phyloP scores from a whole-genome alignment of 1,140 invertebrate genomes.

The Danaus plexippus region DNA sequence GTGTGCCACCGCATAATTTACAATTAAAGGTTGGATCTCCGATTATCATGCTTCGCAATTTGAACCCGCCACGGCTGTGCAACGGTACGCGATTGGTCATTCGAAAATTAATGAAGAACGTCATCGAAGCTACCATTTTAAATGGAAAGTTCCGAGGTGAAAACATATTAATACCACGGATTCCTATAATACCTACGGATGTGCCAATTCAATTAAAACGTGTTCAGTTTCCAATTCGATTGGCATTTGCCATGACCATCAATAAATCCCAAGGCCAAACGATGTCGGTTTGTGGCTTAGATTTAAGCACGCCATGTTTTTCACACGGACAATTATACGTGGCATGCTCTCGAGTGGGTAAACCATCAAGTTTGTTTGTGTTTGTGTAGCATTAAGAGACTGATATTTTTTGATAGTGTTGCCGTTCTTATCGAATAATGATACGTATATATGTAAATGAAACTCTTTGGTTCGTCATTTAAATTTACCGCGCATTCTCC shows the following conservation, averaged over 20 bases:
- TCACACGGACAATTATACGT: slow-evolving; percentile 30
- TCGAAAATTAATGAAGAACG: not conserved
- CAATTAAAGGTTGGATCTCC: slow-evolving; percentile 7
- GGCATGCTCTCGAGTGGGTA: slow-evolving; percentile 5
- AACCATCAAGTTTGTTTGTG: no score
- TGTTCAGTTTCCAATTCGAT: slow-evolving; percentile 19
- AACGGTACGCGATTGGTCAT: slow-evolving; percentile 3
- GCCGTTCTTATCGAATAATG: no score
- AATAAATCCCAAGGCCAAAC: slow-evolving; percentile 58
- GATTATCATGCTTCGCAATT: slow-evolving; percentile 6
- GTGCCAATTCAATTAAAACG: slow-evolving; percentile 18
- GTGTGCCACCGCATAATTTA: slow-evolving; percentile 7
- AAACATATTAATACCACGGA: not conserved
- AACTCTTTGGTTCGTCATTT: no score
- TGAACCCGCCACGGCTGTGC: slow-evolving; percentile 7
- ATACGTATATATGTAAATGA: no score
- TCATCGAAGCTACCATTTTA: no score
- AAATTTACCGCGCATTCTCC: no score
- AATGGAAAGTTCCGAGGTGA: not conserved
- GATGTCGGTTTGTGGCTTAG: no score
- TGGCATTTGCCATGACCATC: slow-evolving; percentile 71
- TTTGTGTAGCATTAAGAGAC: no score
- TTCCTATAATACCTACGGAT: slow-evolving; percentile 8
- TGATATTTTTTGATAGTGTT: no score
- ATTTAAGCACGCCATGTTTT: slow-evolving; percentile 15